A percentile compares a stretch with the other conserved stretches of the same genome.
These are phyloP conservation scores for Paramisgurnus dabryanus DNA, from an alignment of 2,113 vertebrate genomes.

Conservation along the genomic window DNA sequence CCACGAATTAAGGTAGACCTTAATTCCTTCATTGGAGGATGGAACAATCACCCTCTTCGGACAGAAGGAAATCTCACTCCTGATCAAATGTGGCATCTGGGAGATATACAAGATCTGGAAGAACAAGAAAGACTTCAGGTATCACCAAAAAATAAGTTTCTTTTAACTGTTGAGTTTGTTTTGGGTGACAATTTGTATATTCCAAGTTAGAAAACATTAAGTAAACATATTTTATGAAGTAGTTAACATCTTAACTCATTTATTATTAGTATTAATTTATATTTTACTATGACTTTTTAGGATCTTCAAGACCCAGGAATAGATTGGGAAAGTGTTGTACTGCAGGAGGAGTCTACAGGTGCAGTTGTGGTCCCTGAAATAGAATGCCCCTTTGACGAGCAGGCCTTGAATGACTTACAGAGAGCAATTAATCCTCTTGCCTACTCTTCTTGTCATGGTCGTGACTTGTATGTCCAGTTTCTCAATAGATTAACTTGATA, in stretches of 20 bases:
- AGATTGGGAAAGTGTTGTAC: not conserved
- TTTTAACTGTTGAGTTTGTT: too few relatives aligned
- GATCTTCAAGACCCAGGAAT: not conserved
- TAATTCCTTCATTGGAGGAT: slow-evolving; percentile 5
- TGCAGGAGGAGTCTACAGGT: not conserved
- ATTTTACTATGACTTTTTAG: not conserved
- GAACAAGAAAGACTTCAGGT: not conserved
- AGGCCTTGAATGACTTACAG: not conserved
- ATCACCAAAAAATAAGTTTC: too few relatives aligned
- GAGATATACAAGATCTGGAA: not conserved
- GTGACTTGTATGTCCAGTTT: too few relatives aligned
- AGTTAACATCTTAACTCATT: too few relatives aligned
- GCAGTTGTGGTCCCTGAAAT: not conserved
- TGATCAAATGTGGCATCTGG: slow-evolving; percentile 26
- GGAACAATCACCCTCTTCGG: slow-evolving; percentile 27
- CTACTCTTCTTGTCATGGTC: too few relatives aligned
- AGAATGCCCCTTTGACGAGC: not conserved
- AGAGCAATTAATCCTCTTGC: too few relatives aligned
- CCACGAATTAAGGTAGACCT: slow-evolving; percentile 14
- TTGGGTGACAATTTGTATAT: too few relatives aligned
- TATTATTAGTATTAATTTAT: too few relatives aligned
- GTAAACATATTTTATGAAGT: too few relatives aligned
- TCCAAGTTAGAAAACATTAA: too few relatives aligned
- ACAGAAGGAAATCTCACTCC: slow-evolving; percentile 26
- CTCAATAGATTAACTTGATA: too few relatives aligned